phyloP scores from a whole-genome alignment of 2,888 invertebrate genomes.

The Nycteola revayana region DNA sequence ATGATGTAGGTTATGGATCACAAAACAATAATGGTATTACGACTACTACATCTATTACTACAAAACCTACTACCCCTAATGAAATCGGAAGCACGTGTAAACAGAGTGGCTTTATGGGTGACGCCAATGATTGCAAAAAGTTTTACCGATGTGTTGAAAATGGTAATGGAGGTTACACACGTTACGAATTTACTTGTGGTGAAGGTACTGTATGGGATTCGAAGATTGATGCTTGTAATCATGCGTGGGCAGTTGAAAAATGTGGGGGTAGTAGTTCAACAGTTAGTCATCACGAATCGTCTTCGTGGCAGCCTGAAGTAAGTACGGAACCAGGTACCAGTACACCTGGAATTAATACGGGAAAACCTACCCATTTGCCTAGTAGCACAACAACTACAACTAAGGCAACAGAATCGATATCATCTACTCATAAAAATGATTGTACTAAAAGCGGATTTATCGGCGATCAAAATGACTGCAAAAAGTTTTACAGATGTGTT shows the following conservation, averaged over 20 bases:
- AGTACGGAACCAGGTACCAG: constrained; percentile 3
- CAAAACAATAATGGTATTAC: constrained; percentile 20
- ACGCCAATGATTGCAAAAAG: constrained; percentile 80
- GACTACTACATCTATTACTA: constrained; percentile 15
- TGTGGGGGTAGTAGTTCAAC: constrained; percentile 28
- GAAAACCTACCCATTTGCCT: constrained; percentile 5
- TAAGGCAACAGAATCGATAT: constrained; percentile 9
- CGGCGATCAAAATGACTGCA: constrained; percentile 79
- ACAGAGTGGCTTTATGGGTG: constrained; percentile 83
- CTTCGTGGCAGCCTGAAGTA: constrained; percentile 6
- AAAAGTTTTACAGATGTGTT: constrained; percentile 87
- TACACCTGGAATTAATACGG: constrained; percentile 6
- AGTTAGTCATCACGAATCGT: constrained; percentile 7
- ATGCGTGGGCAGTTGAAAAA: constrained; percentile 72
- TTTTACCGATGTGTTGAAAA: constrained; percentile 85
- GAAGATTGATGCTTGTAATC: constrained; percentile 79
- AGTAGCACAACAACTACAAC: constrained; percentile 6
- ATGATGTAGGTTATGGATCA: constrained; percentile 39
- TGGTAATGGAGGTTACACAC: constrained; percentile 62
- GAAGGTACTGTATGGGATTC: constrained; percentile 84
- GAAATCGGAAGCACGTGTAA: constrained; percentile 33
- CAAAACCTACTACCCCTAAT: constrained; percentile 14
- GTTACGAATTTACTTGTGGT: constrained; percentile 81
- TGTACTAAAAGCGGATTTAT: constrained; percentile 81
- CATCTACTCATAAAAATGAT: constrained; percentile 4